These are phyloP conservation scores for Brachyistius frenatus DNA, from an alignment of 2,113 vertebrate species.

Conservation along the genomic window DNA sequence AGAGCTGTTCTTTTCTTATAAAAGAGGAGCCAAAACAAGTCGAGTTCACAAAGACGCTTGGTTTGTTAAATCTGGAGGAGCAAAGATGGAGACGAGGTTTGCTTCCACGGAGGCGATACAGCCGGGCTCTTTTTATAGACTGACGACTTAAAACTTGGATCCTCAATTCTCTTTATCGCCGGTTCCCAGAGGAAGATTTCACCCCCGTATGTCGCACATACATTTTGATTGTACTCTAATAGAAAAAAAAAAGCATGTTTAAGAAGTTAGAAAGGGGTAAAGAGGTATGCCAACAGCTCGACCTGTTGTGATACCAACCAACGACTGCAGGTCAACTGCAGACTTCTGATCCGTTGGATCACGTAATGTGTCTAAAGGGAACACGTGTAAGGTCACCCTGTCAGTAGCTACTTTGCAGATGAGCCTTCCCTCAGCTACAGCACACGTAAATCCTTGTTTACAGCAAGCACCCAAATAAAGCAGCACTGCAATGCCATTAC, in stretches of 20 bases:
- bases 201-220: background rate
- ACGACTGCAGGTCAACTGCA: too few relatives aligned
- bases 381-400: slow-evolving; percentile 18
- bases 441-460: slow-evolving; percentile 29
- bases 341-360: background rate
- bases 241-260: too few relatives aligned
- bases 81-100: background rate
- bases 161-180: background rate
- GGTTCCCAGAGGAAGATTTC: background rate
- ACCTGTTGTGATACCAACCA: too few relatives aligned
- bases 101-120: background rate
- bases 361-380: background rate
- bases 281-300: too few relatives aligned
- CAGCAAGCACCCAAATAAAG: slow-evolving; percentile 43
- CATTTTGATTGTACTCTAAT: too few relatives aligned
- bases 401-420: background rate
- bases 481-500: background rate
- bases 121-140: slow-evolving; percentile 7
- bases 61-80: slow-evolving; percentile 30
- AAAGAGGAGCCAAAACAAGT: background rate
- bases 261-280: too few relatives aligned
- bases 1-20: slow-evolving; percentile 36
- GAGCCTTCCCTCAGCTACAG: background rate
- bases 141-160: background rate
- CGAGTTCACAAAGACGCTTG: background rate